Percentiles rank a stretch among this genome's conserved stretches.
These are phyloP conservation scores for Eurystomus glaucurus DNA, from an alignment of 2,797 vertebrate genomes.

Conservation along the genomic window DNA sequence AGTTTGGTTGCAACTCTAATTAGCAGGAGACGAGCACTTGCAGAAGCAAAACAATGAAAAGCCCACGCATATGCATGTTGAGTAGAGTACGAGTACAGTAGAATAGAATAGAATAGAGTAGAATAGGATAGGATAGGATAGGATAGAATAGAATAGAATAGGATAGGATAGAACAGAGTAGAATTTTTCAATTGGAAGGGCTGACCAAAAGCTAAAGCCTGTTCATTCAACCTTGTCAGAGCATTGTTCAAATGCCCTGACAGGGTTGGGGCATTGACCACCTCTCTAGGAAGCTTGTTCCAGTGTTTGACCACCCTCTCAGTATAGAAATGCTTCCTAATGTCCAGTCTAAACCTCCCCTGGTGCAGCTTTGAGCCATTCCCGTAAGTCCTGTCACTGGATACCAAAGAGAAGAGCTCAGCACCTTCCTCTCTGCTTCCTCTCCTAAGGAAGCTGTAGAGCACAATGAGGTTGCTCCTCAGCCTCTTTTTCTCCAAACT, in stretches of 20 bases:
- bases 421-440: not conserved
- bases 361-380: not conserved
- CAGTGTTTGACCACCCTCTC: not conserved
- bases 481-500: not conserved
- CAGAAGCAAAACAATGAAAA: not conserved
- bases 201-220: not conserved
- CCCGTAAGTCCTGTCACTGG: accelerated
- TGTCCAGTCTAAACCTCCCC: not conserved
- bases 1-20: not conserved
- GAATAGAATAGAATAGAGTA: not conserved
- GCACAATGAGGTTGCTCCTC: not conserved
- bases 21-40: not conserved
- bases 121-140: not conserved
- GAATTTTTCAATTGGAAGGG: not conserved
- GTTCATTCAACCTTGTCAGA: not conserved
- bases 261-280: not conserved
- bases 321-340: not conserved
- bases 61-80: not conserved
- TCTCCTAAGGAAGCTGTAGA: not conserved
- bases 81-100: not conserved
- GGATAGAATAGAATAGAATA: not conserved
- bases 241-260: not conserved
- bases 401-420: not conserved
- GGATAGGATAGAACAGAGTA: not conserved
- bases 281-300: not conserved